Evolutionary conservation across 2,888 invertebrate species (phyloP), one percentile per base, ranked within the genome.

Genomic region (Rhagonycha fulva): DNA sequence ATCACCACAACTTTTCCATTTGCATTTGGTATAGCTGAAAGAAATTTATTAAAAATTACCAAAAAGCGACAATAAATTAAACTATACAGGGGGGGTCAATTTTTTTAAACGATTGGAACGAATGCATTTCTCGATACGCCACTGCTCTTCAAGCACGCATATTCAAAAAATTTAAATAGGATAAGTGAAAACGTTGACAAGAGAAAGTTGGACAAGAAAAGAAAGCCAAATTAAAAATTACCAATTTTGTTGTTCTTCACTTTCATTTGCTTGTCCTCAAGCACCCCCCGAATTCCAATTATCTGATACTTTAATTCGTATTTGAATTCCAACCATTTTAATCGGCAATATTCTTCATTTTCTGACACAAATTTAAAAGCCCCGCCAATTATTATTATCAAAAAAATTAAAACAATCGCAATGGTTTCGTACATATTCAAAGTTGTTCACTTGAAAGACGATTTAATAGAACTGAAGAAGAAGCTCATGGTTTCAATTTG

Each of bases 1-100:
- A 97, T 92, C 71, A 97, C 91, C 76, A 94, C 96, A 74, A 94
- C 89, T 88, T 92, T 91, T 72, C 91, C 93, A 61, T 89, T 89
- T 84, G 92, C 91, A 72, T 90, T 90, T 81, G 91, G 90, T 82
- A 93, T 89, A 84, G 90, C 94, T 92, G 81, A 71, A 87, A 90
- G 11, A 26, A 23, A 23, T 11, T 19, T 19, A 9, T 14, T 4
- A 19, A 62, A 3, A 62, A 62, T 14, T 19, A 14, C 14, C 12
- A 12, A 7, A 9, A 61, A 61, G 14, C 19, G 19, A 19, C 19
- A 2, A 2, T 19, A 19, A 19, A 19, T 19, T 19, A 19, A 19
- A 19, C 19, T 19, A 10, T 30, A 11, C 4, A 12, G 12, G 12
- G 32, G 32, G 12, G 32, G 12, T 19, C 2, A 19, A 19, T 19